Evolutionary conservation across 2,113 vertebrate genomes (phyloP).

Genomic region (Indri indri): DNA sequence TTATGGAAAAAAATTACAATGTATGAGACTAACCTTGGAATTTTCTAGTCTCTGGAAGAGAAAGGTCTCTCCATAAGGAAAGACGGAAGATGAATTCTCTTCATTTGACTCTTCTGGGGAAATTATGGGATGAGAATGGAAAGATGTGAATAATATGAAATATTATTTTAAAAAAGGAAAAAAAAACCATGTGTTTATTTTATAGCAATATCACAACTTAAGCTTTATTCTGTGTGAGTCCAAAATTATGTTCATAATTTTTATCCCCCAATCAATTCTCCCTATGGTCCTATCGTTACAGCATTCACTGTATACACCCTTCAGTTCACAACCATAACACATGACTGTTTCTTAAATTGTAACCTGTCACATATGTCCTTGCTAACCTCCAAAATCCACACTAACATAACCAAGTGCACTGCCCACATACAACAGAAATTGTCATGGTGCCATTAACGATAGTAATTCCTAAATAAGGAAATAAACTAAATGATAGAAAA

Average conservation of each 20-base stretch:
- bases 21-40: constrained; percentile 85
- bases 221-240: not conserved
- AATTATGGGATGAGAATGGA: constrained; percentile 57
- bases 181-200: constrained; percentile 28
- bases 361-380: not conserved
- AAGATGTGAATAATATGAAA: constrained; percentile 45
- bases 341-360: not conserved
- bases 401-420: not conserved
- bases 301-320: not conserved
- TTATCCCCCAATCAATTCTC: not conserved
- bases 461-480: not conserved
- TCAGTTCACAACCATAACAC: not conserved
- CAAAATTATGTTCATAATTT: not conserved
- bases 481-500: not conserved
- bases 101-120: constrained; percentile 78
- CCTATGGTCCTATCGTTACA: not conserved
- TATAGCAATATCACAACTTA: not conserved
- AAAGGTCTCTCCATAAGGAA: constrained; percentile 94
- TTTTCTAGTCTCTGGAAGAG: constrained; percentile 85
- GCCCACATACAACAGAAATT: not conserved
- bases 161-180: not conserved
- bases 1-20: constrained; percentile 53
- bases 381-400: not conserved
- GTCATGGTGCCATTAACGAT: not conserved
- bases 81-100: constrained; percentile 85